Conservation (phyloP, 2,797 vertebrate genomes). For the Mus spretus region DNA sequence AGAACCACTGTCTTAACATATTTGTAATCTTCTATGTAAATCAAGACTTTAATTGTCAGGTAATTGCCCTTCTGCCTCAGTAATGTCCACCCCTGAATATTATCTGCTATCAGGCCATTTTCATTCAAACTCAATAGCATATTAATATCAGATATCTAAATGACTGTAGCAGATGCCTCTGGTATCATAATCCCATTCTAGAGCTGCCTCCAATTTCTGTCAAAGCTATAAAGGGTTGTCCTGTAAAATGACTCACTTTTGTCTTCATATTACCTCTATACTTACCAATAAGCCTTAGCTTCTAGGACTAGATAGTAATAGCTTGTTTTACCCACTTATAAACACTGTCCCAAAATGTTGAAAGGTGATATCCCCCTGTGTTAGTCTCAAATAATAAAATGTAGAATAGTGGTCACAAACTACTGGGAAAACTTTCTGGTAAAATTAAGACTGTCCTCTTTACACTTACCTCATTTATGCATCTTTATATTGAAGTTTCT, state of each 20-base stretch:
- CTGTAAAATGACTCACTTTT: not conserved
- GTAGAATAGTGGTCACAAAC: not conserved
- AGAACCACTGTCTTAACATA: not conserved
- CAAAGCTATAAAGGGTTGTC: not conserved
- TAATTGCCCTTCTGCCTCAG: not conserved
- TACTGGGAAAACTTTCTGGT: not conserved
- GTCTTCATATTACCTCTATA: not conserved
- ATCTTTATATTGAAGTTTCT: not conserved
- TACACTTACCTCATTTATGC: not conserved
- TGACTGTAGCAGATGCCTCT: not conserved
- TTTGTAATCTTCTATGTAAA: conserved; percentile 17
- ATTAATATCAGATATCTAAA: conserved; percentile 1
- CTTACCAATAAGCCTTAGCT: not conserved
- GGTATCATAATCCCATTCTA: not conserved
- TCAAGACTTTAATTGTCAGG: conserved; percentile 6
- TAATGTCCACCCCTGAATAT: not conserved
- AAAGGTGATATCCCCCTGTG: not conserved
- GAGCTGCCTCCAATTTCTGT: not conserved
- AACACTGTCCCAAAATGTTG: not conserved
- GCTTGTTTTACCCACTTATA: not conserved
- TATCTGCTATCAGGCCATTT: conserved; percentile 24
- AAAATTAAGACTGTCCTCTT: not conserved
- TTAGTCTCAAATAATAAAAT: not conserved
- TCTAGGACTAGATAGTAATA: not conserved
- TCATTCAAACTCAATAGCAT: not conserved